Percentiles rank a stretch among this genome's conserved stretches.
Evolutionary conservation across 2,888 invertebrate species (phyloP).

Genomic region (Lordiphosa fenestrarum): DNA sequence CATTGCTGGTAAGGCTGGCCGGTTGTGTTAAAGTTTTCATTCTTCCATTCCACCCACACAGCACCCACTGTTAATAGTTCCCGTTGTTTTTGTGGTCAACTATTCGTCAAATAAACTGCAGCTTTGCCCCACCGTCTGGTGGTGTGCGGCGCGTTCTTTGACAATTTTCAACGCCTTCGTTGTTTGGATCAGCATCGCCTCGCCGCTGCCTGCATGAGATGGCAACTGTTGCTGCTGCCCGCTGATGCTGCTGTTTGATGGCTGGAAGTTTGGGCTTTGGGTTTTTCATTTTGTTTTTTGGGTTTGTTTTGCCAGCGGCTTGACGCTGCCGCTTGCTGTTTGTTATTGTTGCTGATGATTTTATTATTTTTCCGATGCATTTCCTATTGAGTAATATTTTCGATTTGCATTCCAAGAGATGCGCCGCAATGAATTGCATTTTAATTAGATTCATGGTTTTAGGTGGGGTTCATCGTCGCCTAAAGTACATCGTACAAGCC

Average conservation of each 20-base stretch:
- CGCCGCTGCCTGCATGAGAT: constrained; percentile 63
- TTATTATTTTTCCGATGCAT: constrained; percentile 66
- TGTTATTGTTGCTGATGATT: constrained; percentile 63
- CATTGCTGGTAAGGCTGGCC: too few species aligned
- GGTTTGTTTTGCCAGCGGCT: constrained; percentile 65
- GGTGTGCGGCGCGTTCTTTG: constrained; percentile 70
- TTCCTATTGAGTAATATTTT: constrained; percentile 74
- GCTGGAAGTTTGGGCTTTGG: constrained; percentile 45
- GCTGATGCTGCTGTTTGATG: constrained; percentile 68
- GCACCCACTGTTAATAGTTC: too few species aligned
- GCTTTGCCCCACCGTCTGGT: constrained; percentile 39
- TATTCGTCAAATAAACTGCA: too few species aligned
- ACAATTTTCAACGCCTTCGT: constrained; percentile 76
- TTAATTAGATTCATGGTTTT: constrained; percentile 69
- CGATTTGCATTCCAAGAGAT: constrained; percentile 69
- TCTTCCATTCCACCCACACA: too few species aligned
- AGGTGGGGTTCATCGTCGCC: constrained; percentile 43
- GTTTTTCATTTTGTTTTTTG: constrained; percentile 27
- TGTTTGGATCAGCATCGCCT: constrained; percentile 46
- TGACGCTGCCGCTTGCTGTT: constrained; percentile 24
- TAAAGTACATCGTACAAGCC: constrained; percentile 23
- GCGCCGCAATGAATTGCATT: constrained; percentile 70
- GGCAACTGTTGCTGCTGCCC: constrained; percentile 54
- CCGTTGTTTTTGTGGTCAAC: too few species aligned
- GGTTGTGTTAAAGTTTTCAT: too few species aligned